Evolutionary conservation across 2,113 vertebrate species (phyloP), one percentile per base, ranked within the genome.

Genomic region (Perca flavescens): DNA sequence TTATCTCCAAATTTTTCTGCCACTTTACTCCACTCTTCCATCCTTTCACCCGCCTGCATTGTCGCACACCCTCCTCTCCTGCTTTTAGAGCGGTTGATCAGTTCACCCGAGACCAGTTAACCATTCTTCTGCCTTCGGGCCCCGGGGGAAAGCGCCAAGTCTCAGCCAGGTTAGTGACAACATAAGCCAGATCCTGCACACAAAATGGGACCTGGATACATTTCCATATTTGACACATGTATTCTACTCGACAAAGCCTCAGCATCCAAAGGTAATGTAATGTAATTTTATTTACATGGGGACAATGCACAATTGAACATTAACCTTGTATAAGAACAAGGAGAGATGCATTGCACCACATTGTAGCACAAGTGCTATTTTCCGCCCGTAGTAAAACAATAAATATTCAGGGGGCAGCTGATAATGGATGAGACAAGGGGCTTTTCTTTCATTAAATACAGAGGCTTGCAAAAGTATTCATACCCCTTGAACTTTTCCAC

Each of bases 141-240:
- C 89, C 92, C 2, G 91, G 85, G 76, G 94, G 92, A 50, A 93
- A 85, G 78, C 94, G 93, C 3, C 91, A 89, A 79, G 92, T 95
- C 89, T 93, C 86, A 68, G 86, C 93, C 93, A 95, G 95, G 95
- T 96, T 72, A 95, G 95, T 95, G 89, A 87, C 84, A 68, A 65
- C 65, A 43, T 47, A 6, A 83, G 40, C 68, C 79, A 63, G 77
- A 64, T 58, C 46, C 52, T 54, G 36, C 52, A 60, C 54, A 63
- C n/a, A 17, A 25, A n/a, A 50, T 65, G 14, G 47, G 21, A 64
- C 52, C 57, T 60, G 63, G 61, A 65, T 40, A 67, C n/a, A 7
- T 63, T 60, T 57, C 25, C 1, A 53, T 21, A 54, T 69, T 6
- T 61, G 46, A 70, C 57, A 62, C 25, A 21, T 77, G 74, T 13